Conservation (phyloP, 1,140 invertebrate species). For the Meloidogyne hapla region DNA sequence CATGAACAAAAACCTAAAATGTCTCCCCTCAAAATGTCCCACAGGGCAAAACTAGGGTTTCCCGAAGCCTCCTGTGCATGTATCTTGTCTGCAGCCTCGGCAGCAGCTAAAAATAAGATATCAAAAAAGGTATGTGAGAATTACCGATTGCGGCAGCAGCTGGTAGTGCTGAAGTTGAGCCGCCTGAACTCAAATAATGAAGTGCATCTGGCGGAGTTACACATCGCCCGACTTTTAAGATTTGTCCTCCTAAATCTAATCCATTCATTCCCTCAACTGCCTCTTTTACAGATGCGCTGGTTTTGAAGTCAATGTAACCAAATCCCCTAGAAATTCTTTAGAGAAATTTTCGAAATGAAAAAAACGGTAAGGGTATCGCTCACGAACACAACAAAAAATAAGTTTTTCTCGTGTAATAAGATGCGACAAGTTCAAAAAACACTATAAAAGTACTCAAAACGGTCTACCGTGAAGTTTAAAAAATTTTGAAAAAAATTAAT, state of each 20-base stretch:
- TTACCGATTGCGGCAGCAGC: conserved; percentile 68
- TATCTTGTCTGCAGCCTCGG: conserved; percentile 94
- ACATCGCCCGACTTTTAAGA: conserved; percentile 79
- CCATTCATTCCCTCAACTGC: conserved; percentile 98
- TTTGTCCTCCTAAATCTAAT: conserved; percentile 95
- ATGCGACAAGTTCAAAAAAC: no score
- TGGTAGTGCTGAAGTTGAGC: conserved; percentile 35
- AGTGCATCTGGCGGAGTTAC: conserved; percentile 62
- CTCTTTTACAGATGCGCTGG: conserved; percentile 84
- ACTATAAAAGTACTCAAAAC: no score
- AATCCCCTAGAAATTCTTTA: conserved; percentile 73
- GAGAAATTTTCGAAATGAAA: no score
- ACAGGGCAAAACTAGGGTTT: no score
- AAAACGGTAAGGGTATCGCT: no score
- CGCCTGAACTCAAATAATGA: conserved; percentile 42
- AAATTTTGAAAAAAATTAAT: no score
- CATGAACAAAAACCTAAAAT: no score
- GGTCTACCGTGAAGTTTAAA: no score
- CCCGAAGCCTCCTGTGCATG: conserved; percentile 72
- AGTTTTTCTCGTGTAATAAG: no score
- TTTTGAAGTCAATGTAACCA: conserved; percentile 97
- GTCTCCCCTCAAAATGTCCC: no score
- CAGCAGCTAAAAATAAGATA: conserved; percentile 72
- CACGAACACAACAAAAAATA: no score
- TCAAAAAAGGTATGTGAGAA: not conserved